Base-by-base conservation (phyloP, 2,888 invertebrate species). In the Volucella bombylans region DNA sequence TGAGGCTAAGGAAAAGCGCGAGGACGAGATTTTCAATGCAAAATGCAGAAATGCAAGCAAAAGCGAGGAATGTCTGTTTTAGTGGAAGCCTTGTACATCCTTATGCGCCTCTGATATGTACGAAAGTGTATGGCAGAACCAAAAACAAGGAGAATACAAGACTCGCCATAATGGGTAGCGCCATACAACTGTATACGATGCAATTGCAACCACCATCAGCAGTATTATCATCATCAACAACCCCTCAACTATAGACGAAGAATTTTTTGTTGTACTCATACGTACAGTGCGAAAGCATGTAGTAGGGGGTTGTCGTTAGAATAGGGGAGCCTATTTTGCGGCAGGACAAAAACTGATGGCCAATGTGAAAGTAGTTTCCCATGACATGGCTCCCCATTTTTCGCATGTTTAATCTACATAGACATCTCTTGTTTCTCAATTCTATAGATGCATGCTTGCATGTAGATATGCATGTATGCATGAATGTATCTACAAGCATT, bases 331-430 rank as follows among this genome's bases (percentile, higher is more conserved):
- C 83, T 79, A 79, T 80, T 76, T 83, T 79, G 74, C 74, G 69
- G 67, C 80, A 80, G 80, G 80, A 80, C 83, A 74, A 74, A 73
- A 83, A 83, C 82, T 71, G 74, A 79, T 80, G 80, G 80, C 83
- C 79, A 83, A 80, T 80, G 80, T 76, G 74, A 74, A 80, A 80
- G 80, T 83, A 74, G 83, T 83, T 71, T 80, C 80, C 74, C 80
- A 74, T 83, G 68, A 71, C 80, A 80, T 62, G 67, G 71, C 59
- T 67, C 74, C 71, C 83, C 59, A 83, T 83, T 83, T 79, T 74
- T 83, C 80, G 80, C 83, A 80, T 83, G 80, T 80, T 83, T 71
- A 80, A 67, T 83, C 80, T 71, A 71, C 54, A 79, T 49, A 74
- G 71, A 50, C 57, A 79, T 65, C 54, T 54, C 78, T 62, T 61